Percentiles rank a stretch among this genome's conserved stretches.
Conservation (phyloP, 2,797 vertebrate species). For the Heterohyrax brucei region DNA sequence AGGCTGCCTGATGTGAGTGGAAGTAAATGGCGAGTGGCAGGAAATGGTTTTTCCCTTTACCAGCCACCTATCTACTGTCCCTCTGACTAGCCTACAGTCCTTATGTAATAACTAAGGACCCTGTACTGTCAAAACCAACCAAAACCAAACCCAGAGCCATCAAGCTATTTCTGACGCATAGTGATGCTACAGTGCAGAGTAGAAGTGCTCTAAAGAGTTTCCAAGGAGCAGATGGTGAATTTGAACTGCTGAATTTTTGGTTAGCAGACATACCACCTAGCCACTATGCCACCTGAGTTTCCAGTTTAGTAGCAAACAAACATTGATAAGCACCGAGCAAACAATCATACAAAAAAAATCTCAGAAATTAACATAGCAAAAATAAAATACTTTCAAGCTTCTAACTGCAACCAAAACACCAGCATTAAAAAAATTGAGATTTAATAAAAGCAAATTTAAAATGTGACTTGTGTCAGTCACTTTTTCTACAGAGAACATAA, state of each 20-base stretch:
- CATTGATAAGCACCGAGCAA: background rate
- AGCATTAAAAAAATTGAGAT: background rate
- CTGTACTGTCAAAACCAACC: background rate
- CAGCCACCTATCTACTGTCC: background rate
- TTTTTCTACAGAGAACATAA: slow-evolving; percentile 47
- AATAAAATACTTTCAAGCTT: slow-evolving; percentile 30
- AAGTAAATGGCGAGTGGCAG: background rate
- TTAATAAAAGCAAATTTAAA: background rate
- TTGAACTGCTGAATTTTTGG: too few relatives aligned
- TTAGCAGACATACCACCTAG: too few relatives aligned
- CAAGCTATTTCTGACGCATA: too few relatives aligned
- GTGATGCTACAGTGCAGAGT: too few relatives aligned
- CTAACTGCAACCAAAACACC: background rate
- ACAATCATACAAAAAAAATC: background rate
- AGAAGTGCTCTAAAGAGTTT: too few relatives aligned
- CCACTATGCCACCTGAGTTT: too few relatives aligned
- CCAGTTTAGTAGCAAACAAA: background rate
- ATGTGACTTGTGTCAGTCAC: background rate
- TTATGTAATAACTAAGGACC: background rate
- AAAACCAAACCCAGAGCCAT: too few relatives aligned
- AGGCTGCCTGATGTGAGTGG: background rate
- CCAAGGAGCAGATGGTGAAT: too few relatives aligned
- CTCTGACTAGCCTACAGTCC: background rate
- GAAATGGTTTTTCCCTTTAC: background rate
- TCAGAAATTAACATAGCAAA: slow-evolving; percentile 31